Evolutionary conservation across 2,797 vertebrate species (phyloP).

Genomic region (Halcyon smyrnensis): DNA sequence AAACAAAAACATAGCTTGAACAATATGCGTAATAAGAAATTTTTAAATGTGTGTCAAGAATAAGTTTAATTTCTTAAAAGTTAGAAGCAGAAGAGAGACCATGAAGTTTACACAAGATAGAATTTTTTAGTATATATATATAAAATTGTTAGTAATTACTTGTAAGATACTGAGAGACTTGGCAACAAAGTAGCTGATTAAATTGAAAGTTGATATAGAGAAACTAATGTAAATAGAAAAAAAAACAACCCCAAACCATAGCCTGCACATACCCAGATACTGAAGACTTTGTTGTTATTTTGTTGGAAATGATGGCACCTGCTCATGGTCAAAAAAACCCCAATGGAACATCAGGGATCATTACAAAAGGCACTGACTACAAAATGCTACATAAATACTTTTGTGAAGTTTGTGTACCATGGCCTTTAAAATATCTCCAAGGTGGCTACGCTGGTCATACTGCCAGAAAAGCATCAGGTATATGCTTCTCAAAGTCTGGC

Average conservation of each 20-base stretch:
- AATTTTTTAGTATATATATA: neutral
- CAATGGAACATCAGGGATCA: neutral
- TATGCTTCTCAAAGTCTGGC: neutral
- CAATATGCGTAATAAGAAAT: neutral
- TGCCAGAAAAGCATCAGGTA: neutral
- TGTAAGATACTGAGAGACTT: neutral
- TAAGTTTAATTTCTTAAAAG: neutral
- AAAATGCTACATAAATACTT: neutral
- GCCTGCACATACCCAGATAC: too few species aligned
- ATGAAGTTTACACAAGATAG: neutral
- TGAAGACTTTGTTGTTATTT: neutral
- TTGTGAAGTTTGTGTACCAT: neutral
- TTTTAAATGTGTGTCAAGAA: neutral
- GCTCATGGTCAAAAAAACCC: neutral
- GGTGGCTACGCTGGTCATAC: neutral
- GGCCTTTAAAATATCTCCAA: neutral
- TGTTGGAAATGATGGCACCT: neutral
- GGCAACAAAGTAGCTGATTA: neutral
- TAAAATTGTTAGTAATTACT: neutral
- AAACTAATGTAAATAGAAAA: neutral
- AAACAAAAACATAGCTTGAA: neutral
- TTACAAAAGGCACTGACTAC: neutral
- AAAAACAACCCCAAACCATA: too few species aligned
- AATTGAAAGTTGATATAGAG: neutral
- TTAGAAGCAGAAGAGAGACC: neutral